A percentile compares a stretch with the other conserved stretches of the same genome.
These are phyloP conservation scores for Chionis minor DNA, from an alignment of 2,113 vertebrate genomes.

Conservation along the genomic window DNA sequence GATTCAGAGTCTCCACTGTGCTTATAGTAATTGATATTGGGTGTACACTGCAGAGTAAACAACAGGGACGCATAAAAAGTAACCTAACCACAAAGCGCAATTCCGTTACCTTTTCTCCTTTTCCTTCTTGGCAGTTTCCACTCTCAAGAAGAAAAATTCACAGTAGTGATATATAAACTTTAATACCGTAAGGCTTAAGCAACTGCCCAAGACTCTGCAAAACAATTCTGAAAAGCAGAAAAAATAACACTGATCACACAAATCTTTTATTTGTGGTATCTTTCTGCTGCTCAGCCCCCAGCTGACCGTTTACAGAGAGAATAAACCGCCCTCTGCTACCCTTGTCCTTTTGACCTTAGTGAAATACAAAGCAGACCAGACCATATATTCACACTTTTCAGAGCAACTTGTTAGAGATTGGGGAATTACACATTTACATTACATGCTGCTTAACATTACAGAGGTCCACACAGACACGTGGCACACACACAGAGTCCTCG, in stretches of 20 bases:
- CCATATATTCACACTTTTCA: background rate
- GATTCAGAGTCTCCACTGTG: background rate
- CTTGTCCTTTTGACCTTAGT: background rate
- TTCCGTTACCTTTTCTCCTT: background rate
- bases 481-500: fast-evolving
- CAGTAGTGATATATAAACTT: background rate
- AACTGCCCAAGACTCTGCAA: background rate
- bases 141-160: background rate
- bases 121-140: background rate
- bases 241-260: background rate
- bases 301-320: background rate
- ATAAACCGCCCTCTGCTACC: background rate
- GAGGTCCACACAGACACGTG: fast-evolving
- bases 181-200: background rate
- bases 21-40: background rate
- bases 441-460: background rate
- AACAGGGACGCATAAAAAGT: background rate
- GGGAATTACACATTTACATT: too few relatives aligned
- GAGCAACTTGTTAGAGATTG: background rate
- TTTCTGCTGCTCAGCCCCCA: background rate
- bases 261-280: background rate
- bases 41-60: background rate
- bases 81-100: background rate
- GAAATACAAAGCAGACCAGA: background rate
- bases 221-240: background rate